These are phyloP conservation scores for Alviniconcha marisindica DNA, from an alignment of 1,140 invertebrate genomes.

Conservation along the genomic window DNA sequence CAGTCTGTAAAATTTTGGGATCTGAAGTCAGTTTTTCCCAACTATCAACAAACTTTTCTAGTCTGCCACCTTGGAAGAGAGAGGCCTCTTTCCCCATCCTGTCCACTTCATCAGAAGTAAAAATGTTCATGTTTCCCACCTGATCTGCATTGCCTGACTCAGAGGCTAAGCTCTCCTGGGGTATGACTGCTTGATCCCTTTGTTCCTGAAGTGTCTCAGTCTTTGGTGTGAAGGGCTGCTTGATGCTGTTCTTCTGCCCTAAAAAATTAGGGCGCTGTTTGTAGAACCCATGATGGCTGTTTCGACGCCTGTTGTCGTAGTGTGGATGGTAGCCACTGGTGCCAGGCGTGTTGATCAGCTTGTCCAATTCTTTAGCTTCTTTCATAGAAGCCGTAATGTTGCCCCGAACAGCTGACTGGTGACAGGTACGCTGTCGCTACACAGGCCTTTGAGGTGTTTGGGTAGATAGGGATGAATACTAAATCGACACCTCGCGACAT, in stretches of 20 bases:
- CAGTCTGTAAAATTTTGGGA: not conserved
- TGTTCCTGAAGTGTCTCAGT: not conserved
- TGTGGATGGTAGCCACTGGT: not conserved
- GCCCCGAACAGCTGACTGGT: not conserved
- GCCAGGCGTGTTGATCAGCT: not conserved
- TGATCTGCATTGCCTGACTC: too few relatives aligned
- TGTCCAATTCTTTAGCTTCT: not conserved
- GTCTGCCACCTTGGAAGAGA: slow-evolving; percentile 6
- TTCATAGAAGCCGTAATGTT: too few relatives aligned
- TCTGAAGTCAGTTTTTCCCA: not conserved
- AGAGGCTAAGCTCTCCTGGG: not conserved
- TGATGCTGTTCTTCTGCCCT: not conserved
- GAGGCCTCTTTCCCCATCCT: not conserved
- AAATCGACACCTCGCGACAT: not conserved
- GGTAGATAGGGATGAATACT: not conserved
- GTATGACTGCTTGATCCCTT: not conserved
- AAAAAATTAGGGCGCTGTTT: not conserved
- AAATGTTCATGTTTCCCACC: not conserved
- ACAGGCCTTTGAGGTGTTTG: not conserved
- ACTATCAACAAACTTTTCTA: not conserved
- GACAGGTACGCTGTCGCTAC: not conserved
- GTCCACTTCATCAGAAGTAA: not conserved
- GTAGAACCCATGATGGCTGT: not conserved
- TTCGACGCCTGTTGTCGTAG: not conserved
- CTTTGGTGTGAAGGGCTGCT: not conserved